These are phyloP conservation scores for Ammodytes marinus DNA, from an alignment of 2,113 vertebrate species.

Conservation along the genomic window DNA sequence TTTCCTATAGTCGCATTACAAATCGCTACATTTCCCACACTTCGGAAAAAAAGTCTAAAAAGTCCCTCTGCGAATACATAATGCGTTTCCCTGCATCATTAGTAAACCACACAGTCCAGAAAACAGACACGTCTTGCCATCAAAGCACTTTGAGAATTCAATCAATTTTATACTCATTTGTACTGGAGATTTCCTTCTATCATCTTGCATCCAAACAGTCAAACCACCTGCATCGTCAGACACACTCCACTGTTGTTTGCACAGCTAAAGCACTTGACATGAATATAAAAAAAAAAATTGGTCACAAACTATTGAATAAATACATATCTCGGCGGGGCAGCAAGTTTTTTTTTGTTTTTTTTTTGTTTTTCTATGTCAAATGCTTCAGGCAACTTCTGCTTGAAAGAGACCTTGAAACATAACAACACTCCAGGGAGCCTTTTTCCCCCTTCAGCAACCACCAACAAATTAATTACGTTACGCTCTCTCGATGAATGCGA, in stretches of 20 bases:
- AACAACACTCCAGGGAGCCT: conserved; percentile 35
- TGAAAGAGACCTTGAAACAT: conserved; percentile 65
- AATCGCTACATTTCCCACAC: conserved; percentile 12
- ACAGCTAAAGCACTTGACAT: conserved; percentile 26
- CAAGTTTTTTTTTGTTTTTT: background rate
- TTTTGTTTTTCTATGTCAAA: background rate
- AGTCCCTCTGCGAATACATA: conserved; percentile 32
- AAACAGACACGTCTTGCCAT: conserved; percentile 26
- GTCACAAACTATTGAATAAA: conserved; percentile 30
- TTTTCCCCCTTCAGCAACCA: conserved; percentile 44
- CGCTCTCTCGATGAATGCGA: conserved; percentile 34
- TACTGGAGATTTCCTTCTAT: conserved; percentile 38
- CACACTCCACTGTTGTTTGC: conserved; percentile 3
- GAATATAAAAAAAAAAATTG: conserved; percentile 35
- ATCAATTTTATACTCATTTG: conserved; percentile 42
- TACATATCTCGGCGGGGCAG: conserved; percentile 4
- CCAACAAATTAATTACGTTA: conserved; percentile 63
- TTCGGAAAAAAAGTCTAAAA: conserved; percentile 15
- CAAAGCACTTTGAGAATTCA: conserved; percentile 39
- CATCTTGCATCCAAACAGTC: conserved; percentile 21
- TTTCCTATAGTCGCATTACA: conserved; percentile 6
- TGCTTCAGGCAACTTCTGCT: conserved; percentile 22
- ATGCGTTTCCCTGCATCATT: conserved; percentile 7
- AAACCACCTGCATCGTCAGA: conserved; percentile 31
- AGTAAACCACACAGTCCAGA: conserved; percentile 8